Conservation (phyloP, 2,797 vertebrate genomes). For the Megaceryle alcyon region DNA sequence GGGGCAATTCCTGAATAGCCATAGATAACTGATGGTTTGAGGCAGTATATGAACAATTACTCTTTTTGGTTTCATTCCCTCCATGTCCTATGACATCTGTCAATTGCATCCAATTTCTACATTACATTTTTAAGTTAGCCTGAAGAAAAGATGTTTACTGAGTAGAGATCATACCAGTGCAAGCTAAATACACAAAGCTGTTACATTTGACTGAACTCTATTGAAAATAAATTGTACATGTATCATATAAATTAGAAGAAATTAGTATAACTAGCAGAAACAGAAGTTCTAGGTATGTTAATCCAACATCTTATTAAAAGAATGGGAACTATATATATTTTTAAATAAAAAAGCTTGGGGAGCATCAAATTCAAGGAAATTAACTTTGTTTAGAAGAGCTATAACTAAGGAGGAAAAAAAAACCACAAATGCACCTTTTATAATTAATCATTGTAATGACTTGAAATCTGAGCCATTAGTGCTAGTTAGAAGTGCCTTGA, state of each 20-base stretch:
- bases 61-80: not conserved
- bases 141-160: not conserved
- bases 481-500: too few relatives aligned
- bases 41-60: not conserved
- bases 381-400: not conserved
- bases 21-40: not conserved
- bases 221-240: not conserved
- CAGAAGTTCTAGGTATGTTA: not conserved
- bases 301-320: not conserved
- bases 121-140: not conserved
- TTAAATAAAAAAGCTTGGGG: fast-evolving
- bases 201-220: not conserved
- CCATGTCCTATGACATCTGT: not conserved
- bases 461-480: not conserved
- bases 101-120: not conserved
- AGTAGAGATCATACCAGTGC: not conserved
- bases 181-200: not conserved
- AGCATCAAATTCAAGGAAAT: not conserved
- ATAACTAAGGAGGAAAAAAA: not conserved
- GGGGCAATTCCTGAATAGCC: not conserved
- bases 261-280: not conserved
- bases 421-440: not conserved
- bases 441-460: not conserved
- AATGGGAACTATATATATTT: not conserved
- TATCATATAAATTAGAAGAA: not conserved